Percentiles rank a stretch among this genome's conserved stretches.
These are phyloP conservation scores for Hofmannophila pseudospretella DNA, from an alignment of 2,888 invertebrate genomes.

Conservation along the genomic window DNA sequence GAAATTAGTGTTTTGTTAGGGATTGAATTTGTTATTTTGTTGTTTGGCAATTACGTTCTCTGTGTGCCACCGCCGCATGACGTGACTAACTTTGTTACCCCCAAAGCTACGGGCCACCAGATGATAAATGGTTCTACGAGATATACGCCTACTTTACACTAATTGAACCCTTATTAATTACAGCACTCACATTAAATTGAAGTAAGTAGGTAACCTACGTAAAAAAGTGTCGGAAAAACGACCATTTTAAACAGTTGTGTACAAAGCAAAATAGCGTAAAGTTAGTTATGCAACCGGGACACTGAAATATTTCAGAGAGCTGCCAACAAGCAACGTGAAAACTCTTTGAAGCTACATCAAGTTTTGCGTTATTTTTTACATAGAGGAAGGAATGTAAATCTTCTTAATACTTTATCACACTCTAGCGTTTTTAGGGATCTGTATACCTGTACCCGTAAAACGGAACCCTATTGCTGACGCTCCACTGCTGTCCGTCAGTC, in stretches of 20 bases:
- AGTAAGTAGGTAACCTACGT: too few species aligned
- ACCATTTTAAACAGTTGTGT: conserved; percentile 4
- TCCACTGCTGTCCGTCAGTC: too few species aligned
- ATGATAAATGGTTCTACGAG: too few species aligned
- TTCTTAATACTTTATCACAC: too few species aligned
- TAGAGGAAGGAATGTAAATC: too few species aligned
- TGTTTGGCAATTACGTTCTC: neutral
- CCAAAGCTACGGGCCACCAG: neutral
- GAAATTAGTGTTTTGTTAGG: conserved; percentile 1
- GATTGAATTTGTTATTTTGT: neutral
- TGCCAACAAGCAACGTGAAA: conserved; percentile 3
- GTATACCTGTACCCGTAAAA: too few species aligned
- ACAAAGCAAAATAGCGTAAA: conserved; percentile 9
- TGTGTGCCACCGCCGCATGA: neutral
- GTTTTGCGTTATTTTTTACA: conserved; percentile 7
- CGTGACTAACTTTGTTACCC: neutral
- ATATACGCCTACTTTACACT: neutral
- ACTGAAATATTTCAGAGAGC: conserved; percentile 10
- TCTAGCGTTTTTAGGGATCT: too few species aligned
- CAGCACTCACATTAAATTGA: too few species aligned
- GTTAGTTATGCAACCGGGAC: conserved; percentile 6
- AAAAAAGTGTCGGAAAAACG: too few species aligned
- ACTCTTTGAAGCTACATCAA: conserved; percentile 8
- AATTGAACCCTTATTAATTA: too few species aligned
- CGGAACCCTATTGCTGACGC: too few species aligned